Base-by-base conservation (phyloP, 2,888 invertebrate species). In the Cataglyphis cursor region DNA sequence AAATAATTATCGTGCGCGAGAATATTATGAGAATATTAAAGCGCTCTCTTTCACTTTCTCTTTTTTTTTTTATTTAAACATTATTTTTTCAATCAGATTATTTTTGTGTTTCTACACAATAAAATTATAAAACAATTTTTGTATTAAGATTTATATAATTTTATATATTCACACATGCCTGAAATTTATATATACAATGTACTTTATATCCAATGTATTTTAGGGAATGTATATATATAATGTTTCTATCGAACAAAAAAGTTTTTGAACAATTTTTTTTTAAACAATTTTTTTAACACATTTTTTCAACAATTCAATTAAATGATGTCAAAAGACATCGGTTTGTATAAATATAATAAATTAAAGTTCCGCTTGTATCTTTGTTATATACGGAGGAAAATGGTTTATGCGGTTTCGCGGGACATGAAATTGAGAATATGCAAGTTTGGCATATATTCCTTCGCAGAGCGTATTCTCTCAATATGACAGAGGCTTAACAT, bases 401-500 rank as follows among this genome's bases (percentile, higher is more conserved):
- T 68, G 15, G 1, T 54, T 65, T 66, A 38, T 38, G 24, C 35
- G n/a, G 9, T 44, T 54, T 54, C 6, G 12, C n/a, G 8, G 0
- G 3, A 12, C 5, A 35, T 41, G 31, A 6, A 57, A 57, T 41
- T 24, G 51, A 51, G 51, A 41, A 41, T 28, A 24, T 8, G 15
- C 28, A 54, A 70, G 9, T 38, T 44, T 35, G 6, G n/a, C n/a
- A 21, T n/a, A 51, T n/a, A 51, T 51, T 51, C 48, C n/a, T n/a
- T 51, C n/a, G 48, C n/a, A 48, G 48, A 51, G n/a, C n/a, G 48
- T 51, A 51, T 51, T 51, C n/a, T 51, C n/a, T 51, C 70, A 21
- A 76, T 64, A 28, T 21, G 35, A 44, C 38, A 15, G 28, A 15
- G 41, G 41, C 41, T 76, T 76, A 54, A 15, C 28, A 21, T 76